Percentiles rank a stretch among this genome's conserved stretches.
Conservation (phyloP, 1,140 invertebrate genomes). For the Drosophila lacertosa region DNA sequence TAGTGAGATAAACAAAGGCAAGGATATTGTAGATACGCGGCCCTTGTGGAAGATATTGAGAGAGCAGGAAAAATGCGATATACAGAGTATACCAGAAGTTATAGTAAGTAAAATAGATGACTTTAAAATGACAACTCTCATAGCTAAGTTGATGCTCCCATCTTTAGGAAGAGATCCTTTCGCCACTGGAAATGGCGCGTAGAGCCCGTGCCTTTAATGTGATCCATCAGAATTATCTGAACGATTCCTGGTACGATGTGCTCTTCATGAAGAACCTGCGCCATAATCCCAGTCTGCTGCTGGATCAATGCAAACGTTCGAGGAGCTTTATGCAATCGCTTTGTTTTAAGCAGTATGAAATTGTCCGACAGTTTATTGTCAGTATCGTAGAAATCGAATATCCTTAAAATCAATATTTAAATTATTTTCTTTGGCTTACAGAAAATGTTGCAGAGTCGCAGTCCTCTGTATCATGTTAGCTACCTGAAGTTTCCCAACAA, state of each 20-base stretch:
- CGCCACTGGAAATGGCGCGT: slow-evolving; percentile 67
- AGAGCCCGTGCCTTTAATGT: slow-evolving; percentile 73
- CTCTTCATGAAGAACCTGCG: slow-evolving; percentile 67
- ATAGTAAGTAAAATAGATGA: slow-evolving; percentile 2
- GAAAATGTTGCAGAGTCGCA: slow-evolving; percentile 80
- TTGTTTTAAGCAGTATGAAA: slow-evolving; percentile 61
- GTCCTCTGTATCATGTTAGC: slow-evolving; percentile 65
- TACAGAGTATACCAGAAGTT: slow-evolving; percentile 65
- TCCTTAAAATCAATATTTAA: no score
- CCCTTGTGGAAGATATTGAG: slow-evolving; percentile 71
- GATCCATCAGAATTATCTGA: slow-evolving; percentile 70
- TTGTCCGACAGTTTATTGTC: slow-evolving; percentile 63
- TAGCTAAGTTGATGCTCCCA: background rate
- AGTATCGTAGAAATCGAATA: background rate
- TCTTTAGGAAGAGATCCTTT: slow-evolving; percentile 48
- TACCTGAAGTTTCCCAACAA: slow-evolving; percentile 67
- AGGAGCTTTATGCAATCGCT: slow-evolving; percentile 34
- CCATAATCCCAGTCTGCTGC: slow-evolving; percentile 54
- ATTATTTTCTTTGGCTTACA: background rate
- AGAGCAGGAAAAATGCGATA: slow-evolving; percentile 71
- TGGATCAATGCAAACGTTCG: slow-evolving; percentile 64
- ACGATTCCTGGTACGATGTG: slow-evolving; percentile 73
- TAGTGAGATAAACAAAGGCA: slow-evolving; percentile 42
- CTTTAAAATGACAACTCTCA: background rate
- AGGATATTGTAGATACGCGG: slow-evolving; percentile 45